A percentile compares a stretch with the other conserved stretches of the same genome.
Conservation (phyloP, 2,113 vertebrate genomes). For the Clarias magur region DNA sequence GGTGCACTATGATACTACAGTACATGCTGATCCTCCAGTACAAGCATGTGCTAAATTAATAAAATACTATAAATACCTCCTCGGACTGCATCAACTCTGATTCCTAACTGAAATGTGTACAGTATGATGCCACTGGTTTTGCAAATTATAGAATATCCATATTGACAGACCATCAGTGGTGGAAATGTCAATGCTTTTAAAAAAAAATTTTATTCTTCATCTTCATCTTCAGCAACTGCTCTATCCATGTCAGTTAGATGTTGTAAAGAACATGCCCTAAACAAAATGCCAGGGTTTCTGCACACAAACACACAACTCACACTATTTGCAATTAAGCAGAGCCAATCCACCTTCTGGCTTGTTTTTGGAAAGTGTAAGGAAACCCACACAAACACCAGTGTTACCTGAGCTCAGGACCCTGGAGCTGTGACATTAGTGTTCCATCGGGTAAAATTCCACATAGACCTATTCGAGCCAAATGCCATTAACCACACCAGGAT, state of each 20-base stretch:
- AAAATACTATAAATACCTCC: not conserved
- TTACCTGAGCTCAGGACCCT: not conserved
- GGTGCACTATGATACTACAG: not conserved
- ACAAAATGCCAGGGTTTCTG: not conserved
- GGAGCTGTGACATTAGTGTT: not conserved
- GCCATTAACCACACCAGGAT: conserved; percentile 21
- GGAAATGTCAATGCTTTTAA: not conserved
- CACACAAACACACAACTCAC: not conserved
- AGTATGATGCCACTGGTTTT: not conserved
- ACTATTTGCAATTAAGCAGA: not conserved
- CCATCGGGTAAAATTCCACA: not conserved
- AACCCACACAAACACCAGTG: not conserved
- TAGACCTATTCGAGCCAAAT: conserved; percentile 5
- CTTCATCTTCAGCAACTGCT: not conserved
- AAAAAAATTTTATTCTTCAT: not conserved
- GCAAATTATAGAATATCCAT: not conserved
- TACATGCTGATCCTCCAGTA: not conserved
- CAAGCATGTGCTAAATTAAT: not conserved
- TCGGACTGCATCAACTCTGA: not conserved
- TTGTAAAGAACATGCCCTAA: not conserved
- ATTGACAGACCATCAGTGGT: not conserved
- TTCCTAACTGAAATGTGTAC: not conserved
- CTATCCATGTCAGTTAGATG: not conserved
- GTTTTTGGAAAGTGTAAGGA: not conserved
- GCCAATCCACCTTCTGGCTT: not conserved